Evolutionary conservation across 2,797 vertebrate species (phyloP), one percentile per base, ranked within the genome.

Genomic region (Dendrocincla tyrannina): DNA sequence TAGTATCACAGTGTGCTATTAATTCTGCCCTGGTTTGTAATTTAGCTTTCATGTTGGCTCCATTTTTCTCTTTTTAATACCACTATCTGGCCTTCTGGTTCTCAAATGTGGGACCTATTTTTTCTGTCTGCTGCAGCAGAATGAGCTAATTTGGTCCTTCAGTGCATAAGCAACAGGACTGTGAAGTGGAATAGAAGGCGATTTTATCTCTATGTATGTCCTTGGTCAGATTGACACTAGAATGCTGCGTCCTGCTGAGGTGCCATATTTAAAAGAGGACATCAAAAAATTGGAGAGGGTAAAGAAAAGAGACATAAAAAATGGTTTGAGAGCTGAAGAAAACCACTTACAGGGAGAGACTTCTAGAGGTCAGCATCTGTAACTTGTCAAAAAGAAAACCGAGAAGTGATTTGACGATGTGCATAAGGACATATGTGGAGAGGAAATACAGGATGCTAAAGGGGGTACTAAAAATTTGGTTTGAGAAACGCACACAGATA

Each of bases 41-140:
- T 92, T 85, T 84, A 55, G 73, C 92, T 93, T 95, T 95, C 76
- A 88, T 46, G 53, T 89, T 28, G 62, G 66, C 73, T 96, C 74
- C 82, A 93, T 95, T 96, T 97, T 91, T 96, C 94, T 94, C 78
- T 84, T 92, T 96, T 95, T 95, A 96, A 94, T 91, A 78, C 59
- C 44, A 7, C 92, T 89, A 75, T 75, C 84, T 30, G 67, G 76
- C 82, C 80, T 91, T 72, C 66, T 90, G 47, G 35, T 95, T 94
- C 76, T 93, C 62, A 88, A 94, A 92, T n/a, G 35, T n/a, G 50
- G 55, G 85, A 70, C 66, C 53, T 83, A 72, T 92, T 96, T 94
- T 88, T 82, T 94, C 69, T 75, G 69, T 81, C 82, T 88, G 73
- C 82, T 75, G 62, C 50, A 92, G 92, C 82, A 93, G 79, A 93